Percentiles rank a stretch among this genome's conserved stretches.
Conservation (phyloP, 2,797 vertebrate genomes). For the Ispidina picta region DNA sequence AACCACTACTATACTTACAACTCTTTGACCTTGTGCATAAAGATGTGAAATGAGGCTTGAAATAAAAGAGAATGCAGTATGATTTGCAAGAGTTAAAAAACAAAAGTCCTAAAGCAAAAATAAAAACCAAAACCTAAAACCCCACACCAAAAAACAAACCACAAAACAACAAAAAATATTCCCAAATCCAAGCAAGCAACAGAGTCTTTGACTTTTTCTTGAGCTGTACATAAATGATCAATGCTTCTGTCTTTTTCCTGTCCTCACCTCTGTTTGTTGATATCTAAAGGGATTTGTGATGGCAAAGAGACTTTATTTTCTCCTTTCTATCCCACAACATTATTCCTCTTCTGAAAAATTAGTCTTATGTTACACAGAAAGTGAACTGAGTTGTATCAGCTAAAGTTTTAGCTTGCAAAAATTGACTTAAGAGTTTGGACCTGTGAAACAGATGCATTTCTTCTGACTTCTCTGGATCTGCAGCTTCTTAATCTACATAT, state of each 20-base stretch:
- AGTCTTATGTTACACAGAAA: not conserved
- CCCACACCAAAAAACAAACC: not conserved
- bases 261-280: not conserved
- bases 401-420: not conserved
- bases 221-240: not conserved
- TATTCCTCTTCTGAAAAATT: not conserved
- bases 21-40: not conserved
- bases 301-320: not conserved
- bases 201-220: not conserved
- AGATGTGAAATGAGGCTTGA: constrained; percentile 10
- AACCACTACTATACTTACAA: not conserved
- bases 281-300: not conserved
- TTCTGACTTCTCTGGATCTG: not conserved
- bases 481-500: not conserved
- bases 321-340: not conserved
- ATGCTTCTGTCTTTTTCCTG: not conserved
- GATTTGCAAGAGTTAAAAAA: constrained; percentile 16
- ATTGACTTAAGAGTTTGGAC: not conserved
- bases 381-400: not conserved
- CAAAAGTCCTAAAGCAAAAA: not conserved
- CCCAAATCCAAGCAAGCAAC: not conserved
- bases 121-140: too few relatives aligned
- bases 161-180: not conserved
- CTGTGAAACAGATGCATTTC: not conserved
- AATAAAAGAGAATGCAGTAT: not conserved